Evolutionary conservation across 2,113 vertebrate genomes (phyloP), one percentile per base, ranked within the genome.

Genomic region (Etheostoma spectabile): DNA sequence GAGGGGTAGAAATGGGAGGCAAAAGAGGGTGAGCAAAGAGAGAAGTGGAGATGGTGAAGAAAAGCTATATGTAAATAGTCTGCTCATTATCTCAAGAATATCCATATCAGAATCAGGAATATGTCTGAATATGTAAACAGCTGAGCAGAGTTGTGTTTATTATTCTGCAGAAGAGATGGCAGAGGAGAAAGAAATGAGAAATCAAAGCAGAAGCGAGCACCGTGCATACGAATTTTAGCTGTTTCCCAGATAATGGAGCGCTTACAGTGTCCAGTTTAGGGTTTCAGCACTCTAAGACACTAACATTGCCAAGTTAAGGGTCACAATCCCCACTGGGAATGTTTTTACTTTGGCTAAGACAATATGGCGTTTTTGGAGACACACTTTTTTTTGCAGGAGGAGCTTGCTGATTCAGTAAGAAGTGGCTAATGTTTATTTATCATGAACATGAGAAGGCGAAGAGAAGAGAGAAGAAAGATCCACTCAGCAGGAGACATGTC

Each of bases 191-290:
- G 73, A 88, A 81, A 90, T 77, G 67, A 85, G 75, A 64, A 91
- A 90, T 89, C 88, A 86, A 89, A 90, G 88, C 74, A 52, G 56
- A 64, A 63, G 81, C 52, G 24, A 79, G 86, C n/a, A 3, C 13
- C 62, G 55, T 93, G 96, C 95, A 95, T 96, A 95, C 94, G 82
- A 87, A 90, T 95, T 87, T 93, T 91, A 92, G 89, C 72, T 27
- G 74, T 66, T 74, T 67, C 63, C 80, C 93, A 79, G 86, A 91
- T 95, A 75, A 85, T 65, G 63, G 66, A 60, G 73, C 79, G 74
- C 72, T 59, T 46, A 49, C 73, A 16, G 42, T 49, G 84, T 85
- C 82, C 77, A n/a, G 53, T 67, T 65, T 61, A 13, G 33, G 38
- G 52, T 56, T 70, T 75, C 52, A 51, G 52, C 49, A 67, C n/a